Conservation (phyloP, 2,113 vertebrate genomes). For the Cebidichthys violaceus region DNA sequence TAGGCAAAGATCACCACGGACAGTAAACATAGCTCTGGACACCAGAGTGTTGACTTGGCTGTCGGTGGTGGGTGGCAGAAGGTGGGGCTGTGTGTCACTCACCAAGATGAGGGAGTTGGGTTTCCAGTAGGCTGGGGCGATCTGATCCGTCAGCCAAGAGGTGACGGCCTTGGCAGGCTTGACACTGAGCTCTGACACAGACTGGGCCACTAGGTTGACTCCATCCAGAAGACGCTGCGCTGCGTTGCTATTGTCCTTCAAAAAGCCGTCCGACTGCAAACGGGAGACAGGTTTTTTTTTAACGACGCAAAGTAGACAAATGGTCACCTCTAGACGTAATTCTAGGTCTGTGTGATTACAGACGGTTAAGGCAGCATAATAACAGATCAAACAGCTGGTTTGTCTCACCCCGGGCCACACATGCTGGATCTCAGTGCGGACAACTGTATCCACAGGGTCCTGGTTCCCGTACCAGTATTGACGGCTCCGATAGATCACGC, state of each 20-base stretch:
- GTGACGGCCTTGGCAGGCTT: conserved; percentile 98
- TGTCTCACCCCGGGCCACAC: conserved; percentile 95
- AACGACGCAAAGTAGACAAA: background rate
- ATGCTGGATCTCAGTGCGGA: conserved; percentile 98
- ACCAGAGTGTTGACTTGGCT: conserved; percentile 72
- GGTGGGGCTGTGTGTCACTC: conserved; percentile 87
- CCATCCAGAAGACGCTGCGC: conserved; percentile 97
- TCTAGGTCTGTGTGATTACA: background rate
- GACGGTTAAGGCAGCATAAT: background rate
- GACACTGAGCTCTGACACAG: conserved; percentile 96
- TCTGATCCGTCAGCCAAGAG: conserved; percentile 98
- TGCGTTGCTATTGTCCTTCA: conserved; percentile 98
- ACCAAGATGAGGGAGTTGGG: conserved; percentile 98
- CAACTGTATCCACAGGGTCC: conserved; percentile 97
- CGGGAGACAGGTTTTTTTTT: background rate
- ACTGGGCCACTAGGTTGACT: conserved; percentile 97
- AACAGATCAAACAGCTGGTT: background rate
- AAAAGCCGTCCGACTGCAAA: conserved; percentile 91
- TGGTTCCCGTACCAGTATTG: conserved; percentile 99
- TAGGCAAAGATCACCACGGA: conserved; percentile 21
- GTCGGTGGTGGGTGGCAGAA: conserved; percentile 86
- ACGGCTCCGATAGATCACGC: conserved; percentile 97
- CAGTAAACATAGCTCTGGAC: conserved; percentile 72
- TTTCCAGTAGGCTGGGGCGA: conserved; percentile 98
- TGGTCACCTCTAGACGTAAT: background rate